Percentiles rank a stretch among this genome's conserved stretches.
These are phyloP conservation scores for Percina caprodes DNA, from an alignment of 2,113 vertebrate genomes.

Conservation along the genomic window DNA sequence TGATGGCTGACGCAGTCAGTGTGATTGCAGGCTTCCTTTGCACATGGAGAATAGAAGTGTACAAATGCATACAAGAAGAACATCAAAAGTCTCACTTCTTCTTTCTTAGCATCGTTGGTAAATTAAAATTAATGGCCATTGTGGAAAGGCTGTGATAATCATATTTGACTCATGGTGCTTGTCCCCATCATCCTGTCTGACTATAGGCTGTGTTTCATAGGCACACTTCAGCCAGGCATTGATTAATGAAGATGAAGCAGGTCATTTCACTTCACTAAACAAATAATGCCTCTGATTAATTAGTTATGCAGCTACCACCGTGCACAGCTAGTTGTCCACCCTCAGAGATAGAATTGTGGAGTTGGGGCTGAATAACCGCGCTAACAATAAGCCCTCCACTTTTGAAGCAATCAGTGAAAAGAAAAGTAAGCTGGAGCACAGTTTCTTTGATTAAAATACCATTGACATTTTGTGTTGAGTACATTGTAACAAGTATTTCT, in stretches of 20 bases:
- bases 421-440: neutral
- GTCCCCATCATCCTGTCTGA: slow-evolving; percentile 5
- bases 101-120: neutral
- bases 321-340: slow-evolving; percentile 39
- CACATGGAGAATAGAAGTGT: neutral
- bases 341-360: neutral
- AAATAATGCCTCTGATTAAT: slow-evolving; percentile 65
- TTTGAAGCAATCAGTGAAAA: slow-evolving; percentile 4
- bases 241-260: slow-evolving; percentile 54
- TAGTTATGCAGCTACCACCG: slow-evolving; percentile 43
- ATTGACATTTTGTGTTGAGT: neutral
- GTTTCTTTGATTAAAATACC: slow-evolving; percentile 19
- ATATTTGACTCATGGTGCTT: neutral
- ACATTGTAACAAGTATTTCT: neutral
- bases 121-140: neutral
- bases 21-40: too few relatives aligned
- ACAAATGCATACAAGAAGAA: neutral
- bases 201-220: slow-evolving; percentile 3
- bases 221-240: slow-evolving; percentile 33
- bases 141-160: neutral
- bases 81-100: neutral
- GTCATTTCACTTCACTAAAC: slow-evolving; percentile 59
- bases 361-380: neutral
- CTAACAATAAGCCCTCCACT: neutral
- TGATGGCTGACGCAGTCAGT: too few relatives aligned